These are phyloP conservation scores for Recurvirostra avosetta DNA, from an alignment of 2,113 vertebrate genomes.

Conservation along the genomic window DNA sequence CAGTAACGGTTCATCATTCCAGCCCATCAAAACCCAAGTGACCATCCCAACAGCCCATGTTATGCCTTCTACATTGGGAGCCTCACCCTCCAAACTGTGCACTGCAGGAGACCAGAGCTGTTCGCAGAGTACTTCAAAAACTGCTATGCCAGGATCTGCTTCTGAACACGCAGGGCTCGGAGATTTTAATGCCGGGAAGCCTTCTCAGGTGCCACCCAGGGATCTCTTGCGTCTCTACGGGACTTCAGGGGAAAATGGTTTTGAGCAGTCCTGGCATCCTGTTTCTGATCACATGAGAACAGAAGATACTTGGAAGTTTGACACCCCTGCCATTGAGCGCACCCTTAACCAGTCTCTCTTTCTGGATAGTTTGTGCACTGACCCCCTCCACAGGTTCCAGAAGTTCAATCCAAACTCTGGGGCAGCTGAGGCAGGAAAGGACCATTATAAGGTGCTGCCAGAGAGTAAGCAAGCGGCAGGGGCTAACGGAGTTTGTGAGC, in stretches of 20 bases:
- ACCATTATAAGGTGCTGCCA: slow-evolving; percentile 83
- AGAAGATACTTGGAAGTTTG: slow-evolving; percentile 85
- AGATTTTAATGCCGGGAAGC: slow-evolving; percentile 16
- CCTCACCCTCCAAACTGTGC: slow-evolving; percentile 77
- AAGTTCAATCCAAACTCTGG: slow-evolving; percentile 53
- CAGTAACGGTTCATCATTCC: slow-evolving; percentile 87
- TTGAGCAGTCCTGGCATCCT: slow-evolving; percentile 80
- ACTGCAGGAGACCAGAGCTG: slow-evolving; percentile 62
- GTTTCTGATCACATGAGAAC: slow-evolving; percentile 74
- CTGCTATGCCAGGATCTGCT: slow-evolving; percentile 57
- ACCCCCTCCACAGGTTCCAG: slow-evolving; percentile 82
- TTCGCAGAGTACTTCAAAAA: slow-evolving; percentile 71
- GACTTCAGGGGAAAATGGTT: slow-evolving; percentile 76
- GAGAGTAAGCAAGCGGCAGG: slow-evolving; percentile 72
- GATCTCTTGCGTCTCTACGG: slow-evolving; percentile 79
- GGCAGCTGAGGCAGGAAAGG: slow-evolving; percentile 70
- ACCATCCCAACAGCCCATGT: slow-evolving; percentile 97
- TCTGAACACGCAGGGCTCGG: slow-evolving; percentile 49
- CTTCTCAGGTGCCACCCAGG: slow-evolving; percentile 47
- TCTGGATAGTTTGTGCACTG: slow-evolving; percentile 77
- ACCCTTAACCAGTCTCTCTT: slow-evolving; percentile 89
- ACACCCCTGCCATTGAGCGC: slow-evolving; percentile 83
- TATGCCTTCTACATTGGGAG: slow-evolving; percentile 91
- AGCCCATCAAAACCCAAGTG: slow-evolving; percentile 91
- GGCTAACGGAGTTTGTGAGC: slow-evolving; percentile 59